Base-by-base conservation (phyloP, 2,888 invertebrate species). In the Aphidius colemani region DNA sequence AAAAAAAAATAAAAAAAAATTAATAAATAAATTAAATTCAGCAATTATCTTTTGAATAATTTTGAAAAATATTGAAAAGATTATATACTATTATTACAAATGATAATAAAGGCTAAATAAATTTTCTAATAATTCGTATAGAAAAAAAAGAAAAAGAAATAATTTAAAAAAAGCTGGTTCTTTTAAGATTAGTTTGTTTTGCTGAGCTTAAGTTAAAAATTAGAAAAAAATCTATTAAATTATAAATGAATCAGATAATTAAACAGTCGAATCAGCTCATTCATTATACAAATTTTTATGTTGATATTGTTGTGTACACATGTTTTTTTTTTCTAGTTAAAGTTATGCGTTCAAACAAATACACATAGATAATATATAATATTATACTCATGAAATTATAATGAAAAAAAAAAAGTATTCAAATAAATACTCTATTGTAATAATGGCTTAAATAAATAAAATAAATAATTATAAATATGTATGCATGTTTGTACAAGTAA, bases 11-110 rank as follows among this genome's bases (percentile, higher is more conserved):
- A 3, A 30, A 30, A 30, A 30, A 4, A 30, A 30, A 30, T 30
- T 30, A 30, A 30, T 30, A 72, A 78, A 77, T 71, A 72, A 78
- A 77, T 71, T 78, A 78, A 63, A 81, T 81, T 68, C 79, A 78
- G 62, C 75, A n/a, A n/a, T n/a, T n/a, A 78, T 64, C 73, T 81
- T 65, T 73, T 81, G 72, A 74, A 82, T 69, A 18, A 18, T 18
- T 18, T 18, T 18, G 18, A 18, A 3, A 18, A 18, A 3, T 18
- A 3, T 18, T 18, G 2, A 18, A 18, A 18, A 18, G 18, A 18
- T 18, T 18, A 18, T 18, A 18, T 30, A 30, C 13, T 18, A 18
- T 18, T 18, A 18, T 18, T 18, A 18, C 13, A 30, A 30, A 30
- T 30, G 30, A 30, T 30, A 30, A 30, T 30, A 30, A 30, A 30